Evolutionary conservation across 2,888 invertebrate species (phyloP), one percentile per base, ranked within the genome.

Genomic region (Torymus aiolomorphi): DNA sequence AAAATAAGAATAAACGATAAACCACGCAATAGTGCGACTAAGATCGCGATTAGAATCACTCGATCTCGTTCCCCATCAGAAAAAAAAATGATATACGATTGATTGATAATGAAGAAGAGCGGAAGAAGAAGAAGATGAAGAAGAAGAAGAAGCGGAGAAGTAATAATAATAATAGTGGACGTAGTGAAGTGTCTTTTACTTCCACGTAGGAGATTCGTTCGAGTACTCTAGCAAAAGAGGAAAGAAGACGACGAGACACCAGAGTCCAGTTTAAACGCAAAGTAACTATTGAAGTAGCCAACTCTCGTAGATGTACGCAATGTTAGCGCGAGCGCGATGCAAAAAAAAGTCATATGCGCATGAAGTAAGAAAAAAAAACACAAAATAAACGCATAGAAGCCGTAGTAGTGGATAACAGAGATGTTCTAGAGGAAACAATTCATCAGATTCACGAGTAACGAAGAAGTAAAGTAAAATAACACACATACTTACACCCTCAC

Each of bases 381-480:
- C 70, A 66, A 75, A 77, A 82, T 42, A 42, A 42, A 42, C 42
- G 78, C 42, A 75, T 83, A 84, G 83, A 82, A 80, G 72, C 72
- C 78, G 80, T 83, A 84, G 80, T 83, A 84, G 80, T 80, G 79
- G 79, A 83, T 82, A 75, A 83, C 81, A 80, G 76, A 82, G 83
- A 82, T 82, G 82, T 85, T 83, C 83, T 78, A 83, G 83, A 83
- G 75, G 82, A 75, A 77, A 78, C 20, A 63, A 74, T 80, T 81
- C 78, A 82, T 76, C 63, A 74, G 42, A 72, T 80, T 77, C 71
- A 80, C 71, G 42, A 79, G 54, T 76, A 78, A 69, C n/a, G 16
- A 31, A 62, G 71, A 42, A 59, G 42, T 8, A 63, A 76, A 73
- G n/a, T 62, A 73, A 18, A 81, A 78, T 70, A 54, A 75, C 56